phyloP scores from a whole-genome alignment of 2,797 vertebrate species.

The Sarcoramphus papa region DNA sequence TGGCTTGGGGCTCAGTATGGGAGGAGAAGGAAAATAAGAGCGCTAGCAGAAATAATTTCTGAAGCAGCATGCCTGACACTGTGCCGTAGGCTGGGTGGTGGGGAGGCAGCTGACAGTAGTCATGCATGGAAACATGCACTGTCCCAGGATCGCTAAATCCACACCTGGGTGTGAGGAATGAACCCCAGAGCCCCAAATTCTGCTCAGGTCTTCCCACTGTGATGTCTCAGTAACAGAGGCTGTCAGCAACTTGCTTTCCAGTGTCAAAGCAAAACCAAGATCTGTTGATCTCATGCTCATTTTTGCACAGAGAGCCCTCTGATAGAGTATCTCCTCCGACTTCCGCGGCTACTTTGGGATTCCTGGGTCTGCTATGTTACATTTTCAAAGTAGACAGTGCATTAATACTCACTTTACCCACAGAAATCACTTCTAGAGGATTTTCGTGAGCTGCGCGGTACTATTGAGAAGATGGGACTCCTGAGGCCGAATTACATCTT shows the following conservation, averaged over 20 bases:
- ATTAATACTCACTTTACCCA: neutral
- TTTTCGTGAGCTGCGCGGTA: slow-evolving; percentile 72
- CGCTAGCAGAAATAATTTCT: neutral
- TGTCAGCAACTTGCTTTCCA: neutral
- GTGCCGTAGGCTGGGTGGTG: neutral
- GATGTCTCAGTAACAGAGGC: neutral
- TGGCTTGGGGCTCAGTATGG: neutral
- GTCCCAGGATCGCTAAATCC: neutral
- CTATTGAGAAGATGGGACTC: slow-evolving; percentile 71
- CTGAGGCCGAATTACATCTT: slow-evolving; percentile 64
- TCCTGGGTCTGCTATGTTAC: neutral
- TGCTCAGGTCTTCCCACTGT: neutral
- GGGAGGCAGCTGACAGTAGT: neutral
- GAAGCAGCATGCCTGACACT: accelerated
- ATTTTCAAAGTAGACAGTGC: neutral
- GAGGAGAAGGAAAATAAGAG: neutral
- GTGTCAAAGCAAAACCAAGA: neutral
- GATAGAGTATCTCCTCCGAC: neutral
- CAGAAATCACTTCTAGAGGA: slow-evolving; percentile 72
- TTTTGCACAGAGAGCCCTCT: neutral
- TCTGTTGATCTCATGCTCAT: neutral
- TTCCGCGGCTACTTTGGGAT: neutral
- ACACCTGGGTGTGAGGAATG: neutral
- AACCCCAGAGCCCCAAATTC: neutral
- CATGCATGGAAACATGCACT: neutral